These are phyloP conservation scores for Tetragnatha montana DNA, from an alignment of 2,888 invertebrate genomes.

Conservation along the genomic window DNA sequence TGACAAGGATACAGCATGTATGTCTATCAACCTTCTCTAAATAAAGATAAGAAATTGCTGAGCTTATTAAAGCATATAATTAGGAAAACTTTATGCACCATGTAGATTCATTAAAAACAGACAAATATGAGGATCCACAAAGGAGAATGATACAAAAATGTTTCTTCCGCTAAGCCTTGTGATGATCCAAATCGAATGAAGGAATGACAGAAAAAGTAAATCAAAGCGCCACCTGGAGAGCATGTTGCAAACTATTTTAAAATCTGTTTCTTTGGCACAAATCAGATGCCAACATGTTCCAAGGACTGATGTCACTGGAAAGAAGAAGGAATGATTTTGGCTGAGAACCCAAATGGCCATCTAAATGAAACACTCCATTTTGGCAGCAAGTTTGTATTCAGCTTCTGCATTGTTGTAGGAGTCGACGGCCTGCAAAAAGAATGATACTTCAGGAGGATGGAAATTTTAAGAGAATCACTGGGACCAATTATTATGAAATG, in stretches of 20 bases:
- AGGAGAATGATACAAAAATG: not conserved
- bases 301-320: constrained; percentile 20
- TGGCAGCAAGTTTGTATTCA: constrained; percentile 91
- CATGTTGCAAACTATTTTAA: constrained; percentile 34
- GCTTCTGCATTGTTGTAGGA: constrained; percentile 95
- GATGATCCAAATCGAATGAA: constrained; percentile 3
- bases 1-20: not conserved
- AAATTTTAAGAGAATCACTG: too few species aligned
- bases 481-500: too few species aligned
- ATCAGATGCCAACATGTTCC: constrained; percentile 25
- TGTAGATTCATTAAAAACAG: not conserved
- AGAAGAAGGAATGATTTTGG: constrained; percentile 42
- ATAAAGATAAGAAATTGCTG: not conserved
- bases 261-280: constrained; percentile 56
- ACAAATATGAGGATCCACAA: not conserved
- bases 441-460: not conserved
- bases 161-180: not conserved
- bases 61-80: not conserved
- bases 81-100: not conserved
- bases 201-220: constrained; percentile 11
- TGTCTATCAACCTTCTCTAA: not conserved
- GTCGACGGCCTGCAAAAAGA: constrained; percentile 85
- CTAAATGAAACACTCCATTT: constrained; percentile 93
- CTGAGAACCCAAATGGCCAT: constrained; percentile 23
- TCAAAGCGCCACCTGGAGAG: constrained; percentile 6